Evolutionary conservation across 2,888 invertebrate species (phyloP).

Genomic region (Callinectes sapidus): DNA sequence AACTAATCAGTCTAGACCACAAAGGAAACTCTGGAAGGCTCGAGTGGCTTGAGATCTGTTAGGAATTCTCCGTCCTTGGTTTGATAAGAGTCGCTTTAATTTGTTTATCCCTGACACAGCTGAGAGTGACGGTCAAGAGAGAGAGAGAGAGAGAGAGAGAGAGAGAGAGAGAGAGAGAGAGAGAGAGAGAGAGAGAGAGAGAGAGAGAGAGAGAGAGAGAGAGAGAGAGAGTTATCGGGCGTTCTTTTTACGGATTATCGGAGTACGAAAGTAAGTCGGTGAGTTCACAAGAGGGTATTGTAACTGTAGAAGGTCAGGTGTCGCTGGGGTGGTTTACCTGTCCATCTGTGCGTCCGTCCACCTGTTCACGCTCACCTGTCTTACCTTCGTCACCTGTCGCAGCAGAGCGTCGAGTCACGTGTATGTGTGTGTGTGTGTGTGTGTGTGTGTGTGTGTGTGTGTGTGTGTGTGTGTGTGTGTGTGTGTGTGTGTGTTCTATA

Average conservation of each 20-base stretch:
- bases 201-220: neutral
- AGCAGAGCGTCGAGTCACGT: neutral
- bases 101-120: constrained; percentile 1
- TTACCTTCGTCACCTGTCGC: neutral
- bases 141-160: neutral
- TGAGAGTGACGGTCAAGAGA: constrained; percentile 26
- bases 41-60: constrained; percentile 21
- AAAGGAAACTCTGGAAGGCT: constrained; percentile 24
- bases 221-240: neutral
- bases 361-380: constrained; percentile 11
- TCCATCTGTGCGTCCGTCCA: neutral
- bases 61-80: constrained; percentile 8
- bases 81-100: constrained; percentile 2
- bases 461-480: neutral
- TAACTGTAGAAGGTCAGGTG: neutral
- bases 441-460: constrained; percentile 3
- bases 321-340: neutral
- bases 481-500: neutral
- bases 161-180: neutral
- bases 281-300: neutral
- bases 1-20: constrained; percentile 4
- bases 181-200: neutral
- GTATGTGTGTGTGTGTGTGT: neutral
- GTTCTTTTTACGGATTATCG: neutral
- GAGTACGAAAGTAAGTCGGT: neutral